These are phyloP conservation scores for Tiaroga cobitis DNA, from an alignment of 2,797 vertebrate species.

Conservation along the genomic window DNA sequence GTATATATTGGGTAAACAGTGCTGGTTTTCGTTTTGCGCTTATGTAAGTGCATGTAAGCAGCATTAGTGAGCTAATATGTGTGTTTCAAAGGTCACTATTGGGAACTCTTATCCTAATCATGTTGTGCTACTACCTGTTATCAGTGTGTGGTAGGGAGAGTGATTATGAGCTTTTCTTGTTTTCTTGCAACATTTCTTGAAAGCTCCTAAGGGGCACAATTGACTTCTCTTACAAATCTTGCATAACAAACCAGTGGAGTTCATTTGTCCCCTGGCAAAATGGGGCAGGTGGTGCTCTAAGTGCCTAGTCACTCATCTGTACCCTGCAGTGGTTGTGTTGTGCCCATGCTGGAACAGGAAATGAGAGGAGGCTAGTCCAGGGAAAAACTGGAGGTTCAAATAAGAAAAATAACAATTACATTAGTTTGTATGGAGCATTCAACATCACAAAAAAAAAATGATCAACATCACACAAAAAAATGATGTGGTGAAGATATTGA, in stretches of 20 bases:
- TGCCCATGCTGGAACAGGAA: not conserved
- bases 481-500: constrained; percentile 30
- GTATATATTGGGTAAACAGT: not conserved
- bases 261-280: not conserved
- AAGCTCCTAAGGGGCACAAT: constrained; percentile 15
- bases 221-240: constrained; percentile 16
- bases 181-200: constrained; percentile 21
- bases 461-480: constrained; percentile 19
- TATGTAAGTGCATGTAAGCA: constrained; percentile 51
- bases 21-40: not conserved
- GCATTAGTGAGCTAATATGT: not conserved
- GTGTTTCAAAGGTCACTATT: constrained; percentile 38
- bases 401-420: not conserved
- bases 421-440: not conserved
- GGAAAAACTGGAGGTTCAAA: constrained; percentile 7
- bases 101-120: constrained; percentile 45
- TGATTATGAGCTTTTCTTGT: constrained; percentile 34
- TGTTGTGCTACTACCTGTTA: constrained; percentile 38
- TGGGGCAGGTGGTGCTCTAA: not conserved
- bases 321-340: not conserved
- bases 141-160: constrained; percentile 32
- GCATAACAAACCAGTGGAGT: not conserved
- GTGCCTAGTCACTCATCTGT: not conserved
- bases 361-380: not conserved
- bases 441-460: constrained; percentile 11